Evolutionary conservation across 2,113 vertebrate species (phyloP), one percentile per base, ranked within the genome.

Genomic region (Misgurnus mizolepis): DNA sequence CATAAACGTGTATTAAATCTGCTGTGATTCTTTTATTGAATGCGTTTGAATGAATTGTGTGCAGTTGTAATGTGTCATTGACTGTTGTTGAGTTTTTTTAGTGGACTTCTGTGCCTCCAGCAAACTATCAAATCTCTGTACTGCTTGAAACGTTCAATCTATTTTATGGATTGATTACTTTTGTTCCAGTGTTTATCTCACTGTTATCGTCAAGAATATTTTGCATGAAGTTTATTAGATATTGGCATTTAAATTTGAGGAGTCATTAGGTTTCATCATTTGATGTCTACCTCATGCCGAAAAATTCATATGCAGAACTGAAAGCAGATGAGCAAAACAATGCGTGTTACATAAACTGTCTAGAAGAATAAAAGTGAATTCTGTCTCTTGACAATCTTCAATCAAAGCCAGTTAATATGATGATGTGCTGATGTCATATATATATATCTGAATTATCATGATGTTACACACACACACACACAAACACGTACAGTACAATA

Each of bases 221-320:
- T 75, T 34, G 72, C 72, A 75, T 75, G 72, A 62, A 61, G 15
- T 15, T 60, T 61, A 14, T 27, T 17, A 56, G 68, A 39, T 56
- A 43, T 75, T 53, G 27, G 7, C 15, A 55, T 39, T 71, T 2
- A 49, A 1, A 12, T 69, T 18, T 34, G 50, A 71, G 34, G 70
- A 18, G 10, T 17, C 18, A 43, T 58, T n/a, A 72, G 58, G n/a
- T 41, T 58, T 27, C 60, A 2, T 58, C 17, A 18, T 18, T n/a
- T n/a, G 18, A 17, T 58, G 55, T 58, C 55, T 56, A 56, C 17
- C 55, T 56, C 55, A 58, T 17, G 18, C 17, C 14, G 17, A 18
- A 6, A 17, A 70, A 12, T 5, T 47, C 67, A 41, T 56, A 58
- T 58, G 40, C 49, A 67, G 2, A 53, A 39, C n/a, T 34, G 27